Evolutionary conservation across 35 echinoderm and acorn worm genomes (phyloP).

Genomic region (Chiridota heheva): DNA sequence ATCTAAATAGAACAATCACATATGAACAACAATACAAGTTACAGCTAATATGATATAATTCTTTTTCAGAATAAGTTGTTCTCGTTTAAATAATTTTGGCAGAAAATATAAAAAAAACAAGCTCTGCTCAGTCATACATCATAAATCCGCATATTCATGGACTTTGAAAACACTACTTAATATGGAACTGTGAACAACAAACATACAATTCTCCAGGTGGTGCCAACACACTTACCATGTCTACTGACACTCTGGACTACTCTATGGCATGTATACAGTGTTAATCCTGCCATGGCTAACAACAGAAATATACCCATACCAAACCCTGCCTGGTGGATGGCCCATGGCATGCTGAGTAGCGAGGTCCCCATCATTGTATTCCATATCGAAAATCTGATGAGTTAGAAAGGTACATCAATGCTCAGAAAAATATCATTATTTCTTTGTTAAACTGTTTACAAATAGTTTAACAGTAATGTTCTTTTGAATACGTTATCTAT

Average conservation of each 20-base stretch:
- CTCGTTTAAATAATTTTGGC: too few species aligned
- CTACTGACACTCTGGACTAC: slow-evolving; percentile 79
- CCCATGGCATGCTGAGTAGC: slow-evolving; percentile 97
- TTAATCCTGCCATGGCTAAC: slow-evolving; percentile 82
- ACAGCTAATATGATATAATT: too few species aligned
- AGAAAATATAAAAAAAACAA: too few species aligned
- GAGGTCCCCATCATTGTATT: slow-evolving; percentile 99
- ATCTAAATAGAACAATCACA: too few species aligned
- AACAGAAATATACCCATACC: slow-evolving; percentile 73
- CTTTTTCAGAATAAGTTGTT: too few species aligned
- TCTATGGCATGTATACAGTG: slow-evolving; percentile 94
- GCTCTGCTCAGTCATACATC: too few species aligned
- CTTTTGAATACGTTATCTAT: not conserved
- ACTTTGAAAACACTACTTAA: too few species aligned
- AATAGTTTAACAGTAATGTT: not conserved
- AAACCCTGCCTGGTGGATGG: slow-evolving; percentile 93
- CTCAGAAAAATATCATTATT: not conserved
- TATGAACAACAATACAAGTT: too few species aligned
- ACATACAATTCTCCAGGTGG: too few species aligned
- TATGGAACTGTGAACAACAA: too few species aligned
- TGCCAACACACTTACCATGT: slow-evolving; percentile 63
- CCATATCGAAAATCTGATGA: slow-evolving; percentile 97
- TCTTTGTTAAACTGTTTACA: not conserved
- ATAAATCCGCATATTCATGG: too few species aligned
- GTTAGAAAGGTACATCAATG: too few species aligned